Conservation (phyloP, 2,888 invertebrate genomes). For the Leucophenga maculata region DNA sequence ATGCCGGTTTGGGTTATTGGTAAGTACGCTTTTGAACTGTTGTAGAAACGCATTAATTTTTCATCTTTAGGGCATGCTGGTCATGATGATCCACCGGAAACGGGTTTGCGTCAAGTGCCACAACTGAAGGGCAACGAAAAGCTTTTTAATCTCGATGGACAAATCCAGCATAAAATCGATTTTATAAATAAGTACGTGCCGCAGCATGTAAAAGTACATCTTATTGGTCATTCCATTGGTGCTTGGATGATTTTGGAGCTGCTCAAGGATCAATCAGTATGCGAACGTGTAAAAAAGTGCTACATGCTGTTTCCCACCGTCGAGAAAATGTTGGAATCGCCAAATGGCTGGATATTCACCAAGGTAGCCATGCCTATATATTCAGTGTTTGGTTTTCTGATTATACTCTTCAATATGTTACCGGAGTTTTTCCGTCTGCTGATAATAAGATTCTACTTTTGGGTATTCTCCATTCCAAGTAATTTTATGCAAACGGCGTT, state of each 20-base stretch:
- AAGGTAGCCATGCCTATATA: constrained; percentile 75
- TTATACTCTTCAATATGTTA: constrained; percentile 74
- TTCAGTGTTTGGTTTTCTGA: constrained; percentile 72
- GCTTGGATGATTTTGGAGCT: constrained; percentile 86
- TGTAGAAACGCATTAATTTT: neutral
- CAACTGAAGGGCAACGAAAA: constrained; percentile 75
- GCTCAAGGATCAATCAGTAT: constrained; percentile 75
- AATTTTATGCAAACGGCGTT: constrained; percentile 74
- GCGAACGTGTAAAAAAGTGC: constrained; percentile 75
- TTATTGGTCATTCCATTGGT: constrained; percentile 94
- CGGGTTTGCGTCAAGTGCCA: constrained; percentile 73
- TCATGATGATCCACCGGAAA: constrained; percentile 80
- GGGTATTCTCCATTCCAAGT: constrained; percentile 73
- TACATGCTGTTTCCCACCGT: constrained; percentile 90
- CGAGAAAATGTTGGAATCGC: constrained; percentile 84
- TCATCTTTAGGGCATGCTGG: constrained; percentile 79
- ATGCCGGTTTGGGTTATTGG: constrained; percentile 87
- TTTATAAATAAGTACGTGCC: constrained; percentile 85
- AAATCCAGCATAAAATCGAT: constrained; percentile 73
- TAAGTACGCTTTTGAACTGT: constrained; percentile 52
- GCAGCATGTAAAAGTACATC: constrained; percentile 80
- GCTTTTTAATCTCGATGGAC: constrained; percentile 83
- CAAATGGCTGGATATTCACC: constrained; percentile 82
- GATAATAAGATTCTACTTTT: constrained; percentile 76
- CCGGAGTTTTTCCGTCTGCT: constrained; percentile 74